phyloP scores from a whole-genome alignment of 2,113 vertebrate genomes.

The Crotalus helleri region DNA sequence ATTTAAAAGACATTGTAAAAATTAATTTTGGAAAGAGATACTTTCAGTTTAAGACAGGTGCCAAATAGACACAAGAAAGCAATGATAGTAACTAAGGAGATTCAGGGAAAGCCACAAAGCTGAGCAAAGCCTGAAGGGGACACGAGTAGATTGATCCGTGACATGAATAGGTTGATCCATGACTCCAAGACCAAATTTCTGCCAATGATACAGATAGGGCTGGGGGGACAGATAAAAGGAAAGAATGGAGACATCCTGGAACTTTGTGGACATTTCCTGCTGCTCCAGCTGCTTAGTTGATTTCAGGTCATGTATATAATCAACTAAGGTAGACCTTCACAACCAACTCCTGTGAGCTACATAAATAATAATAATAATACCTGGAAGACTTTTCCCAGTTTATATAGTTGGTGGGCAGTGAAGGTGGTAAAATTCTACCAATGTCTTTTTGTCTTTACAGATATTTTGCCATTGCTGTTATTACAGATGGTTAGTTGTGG shows the following conservation, averaged over 20 bases:
- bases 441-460: neutral
- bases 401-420: neutral
- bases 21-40: neutral
- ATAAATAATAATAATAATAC: neutral
- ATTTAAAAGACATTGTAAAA: neutral
- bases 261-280: neutral
- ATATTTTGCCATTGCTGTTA: neutral
- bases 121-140: neutral
- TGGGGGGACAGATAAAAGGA: neutral
- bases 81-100: neutral
- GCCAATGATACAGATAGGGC: neutral
- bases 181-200: neutral
- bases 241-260: neutral
- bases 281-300: neutral
- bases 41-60: neutral
- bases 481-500: neutral
- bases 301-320: too few species aligned
- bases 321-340: neutral
- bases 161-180: too few species aligned
- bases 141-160: neutral
- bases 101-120: neutral
- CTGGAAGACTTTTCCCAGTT: neutral
- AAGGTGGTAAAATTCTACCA: neutral
- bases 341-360: neutral
- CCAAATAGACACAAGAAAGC: neutral